These are phyloP conservation scores for Patiria pectinifera DNA, from an alignment of 53 echinoderm and acorn worm species.

Conservation along the genomic window DNA sequence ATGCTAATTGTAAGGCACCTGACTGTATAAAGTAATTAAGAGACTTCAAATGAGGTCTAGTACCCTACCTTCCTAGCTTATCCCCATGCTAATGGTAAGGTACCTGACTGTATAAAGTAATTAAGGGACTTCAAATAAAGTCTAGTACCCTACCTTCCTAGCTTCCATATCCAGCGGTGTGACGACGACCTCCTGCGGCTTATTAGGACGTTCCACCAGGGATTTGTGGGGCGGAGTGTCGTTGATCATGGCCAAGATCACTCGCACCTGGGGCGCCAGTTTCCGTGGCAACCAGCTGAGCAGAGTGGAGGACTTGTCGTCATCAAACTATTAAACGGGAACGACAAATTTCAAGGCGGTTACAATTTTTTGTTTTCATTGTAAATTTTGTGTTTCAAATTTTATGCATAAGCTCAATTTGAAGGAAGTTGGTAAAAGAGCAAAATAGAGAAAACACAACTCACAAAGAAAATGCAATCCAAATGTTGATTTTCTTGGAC, in stretches of 20 bases:
- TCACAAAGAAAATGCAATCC: no score
- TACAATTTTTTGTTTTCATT: neutral
- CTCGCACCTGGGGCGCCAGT: constrained; percentile 89
- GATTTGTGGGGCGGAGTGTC: constrained; percentile 93
- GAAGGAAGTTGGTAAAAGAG: no score
- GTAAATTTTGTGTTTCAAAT: no score
- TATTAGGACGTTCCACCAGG: constrained; percentile 76
- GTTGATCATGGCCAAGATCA: constrained; percentile 91
- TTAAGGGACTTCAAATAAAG: neutral
- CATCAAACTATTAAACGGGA: constrained; percentile 79
- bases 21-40: no score
- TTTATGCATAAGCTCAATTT: no score
- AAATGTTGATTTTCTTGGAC: no score
- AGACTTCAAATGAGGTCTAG: no score
- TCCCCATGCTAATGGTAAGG: no score
- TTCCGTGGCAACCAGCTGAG: constrained; percentile 94
- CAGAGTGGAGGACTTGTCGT: constrained; percentile 80
- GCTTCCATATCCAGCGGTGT: constrained; percentile 94
- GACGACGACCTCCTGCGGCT: constrained; percentile 80
- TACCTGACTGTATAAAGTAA: no score
- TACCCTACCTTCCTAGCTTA: no score
- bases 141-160: constrained; percentile 68
- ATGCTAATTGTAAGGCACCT: no score
- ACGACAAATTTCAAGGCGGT: neutral
- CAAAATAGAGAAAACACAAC: no score